Percentiles rank a stretch among this genome's conserved stretches.
These are phyloP conservation scores for Sialia sialis DNA, from an alignment of 2,113 vertebrate genomes.

Conservation along the genomic window DNA sequence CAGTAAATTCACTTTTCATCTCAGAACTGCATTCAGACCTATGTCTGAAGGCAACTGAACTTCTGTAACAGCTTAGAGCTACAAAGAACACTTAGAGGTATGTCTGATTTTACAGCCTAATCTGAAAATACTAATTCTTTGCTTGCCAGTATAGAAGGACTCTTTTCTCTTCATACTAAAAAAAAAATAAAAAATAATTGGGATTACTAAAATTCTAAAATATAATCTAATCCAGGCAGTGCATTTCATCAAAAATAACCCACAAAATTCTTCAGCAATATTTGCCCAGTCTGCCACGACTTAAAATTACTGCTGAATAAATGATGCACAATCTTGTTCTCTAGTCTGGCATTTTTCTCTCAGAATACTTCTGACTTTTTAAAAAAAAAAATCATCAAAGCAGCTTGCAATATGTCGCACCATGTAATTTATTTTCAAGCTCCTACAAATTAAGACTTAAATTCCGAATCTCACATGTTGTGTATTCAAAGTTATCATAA, in stretches of 20 bases:
- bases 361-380: background rate
- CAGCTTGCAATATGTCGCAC: background rate
- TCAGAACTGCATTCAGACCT: background rate
- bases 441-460: slow-evolving; percentile 21
- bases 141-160: background rate
- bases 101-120: background rate
- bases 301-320: slow-evolving; percentile 27
- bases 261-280: background rate
- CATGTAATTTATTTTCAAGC: background rate
- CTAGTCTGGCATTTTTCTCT: slow-evolving; percentile 12
- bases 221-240: background rate
- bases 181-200: background rate
- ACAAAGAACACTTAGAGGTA: background rate
- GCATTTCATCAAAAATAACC: background rate
- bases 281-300: background rate
- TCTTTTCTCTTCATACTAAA: background rate
- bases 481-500: background rate
- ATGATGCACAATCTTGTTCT: background rate
- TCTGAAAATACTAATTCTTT: background rate
- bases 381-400: background rate
- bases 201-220: background rate
- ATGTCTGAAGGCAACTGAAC: background rate
- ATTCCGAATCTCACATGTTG: background rate
- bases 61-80: background rate
- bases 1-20: background rate